A percentile compares a stretch with the other conserved stretches of the same genome.
phyloP scores from a whole-genome alignment of 64 coral and sea anemone genomes.

The Platygyra sinensis region DNA sequence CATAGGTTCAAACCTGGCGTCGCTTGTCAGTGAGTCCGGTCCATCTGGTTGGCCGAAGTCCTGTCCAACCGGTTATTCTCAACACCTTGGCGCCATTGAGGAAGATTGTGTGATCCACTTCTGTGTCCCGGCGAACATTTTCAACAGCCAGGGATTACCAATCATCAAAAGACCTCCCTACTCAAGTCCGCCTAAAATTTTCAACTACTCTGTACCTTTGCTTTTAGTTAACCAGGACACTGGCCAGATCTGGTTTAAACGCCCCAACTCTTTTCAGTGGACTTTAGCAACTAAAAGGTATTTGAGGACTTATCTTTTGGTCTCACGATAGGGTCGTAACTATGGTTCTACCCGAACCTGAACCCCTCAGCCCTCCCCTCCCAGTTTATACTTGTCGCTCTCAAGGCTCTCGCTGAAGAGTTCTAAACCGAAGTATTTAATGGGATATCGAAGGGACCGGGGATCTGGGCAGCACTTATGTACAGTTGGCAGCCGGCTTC shows the following conservation, averaged over 20 bases:
- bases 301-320: not conserved
- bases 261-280: constrained; percentile 48
- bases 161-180: constrained; percentile 84
- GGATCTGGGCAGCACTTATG: too few relatives aligned
- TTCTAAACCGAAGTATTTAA: too few relatives aligned
- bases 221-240: constrained; percentile 81
- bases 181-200: constrained; percentile 35
- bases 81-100: constrained; percentile 86
- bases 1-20: constrained; percentile 37
- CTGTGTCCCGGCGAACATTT: constrained; percentile 68
- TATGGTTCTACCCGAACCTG: not conserved
- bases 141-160: constrained; percentile 65
- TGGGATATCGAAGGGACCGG: too few relatives aligned
- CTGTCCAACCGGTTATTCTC: constrained; percentile 87
- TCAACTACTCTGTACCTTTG: constrained; percentile 76
- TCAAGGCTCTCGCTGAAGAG: too few relatives aligned
- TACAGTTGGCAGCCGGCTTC: too few relatives aligned
- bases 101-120: constrained; percentile 86
- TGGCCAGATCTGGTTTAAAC: constrained; percentile 52
- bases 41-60: constrained; percentile 71
- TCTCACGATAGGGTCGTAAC: not conserved
- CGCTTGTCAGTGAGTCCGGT: constrained; percentile 27
- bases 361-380: too few relatives aligned
- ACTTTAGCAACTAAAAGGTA: constrained; percentile 67
- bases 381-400: too few relatives aligned